Percentiles rank a stretch among this genome's conserved stretches.
Conservation (phyloP, 1,140 invertebrate genomes). For the Ylistrum balloti region DNA sequence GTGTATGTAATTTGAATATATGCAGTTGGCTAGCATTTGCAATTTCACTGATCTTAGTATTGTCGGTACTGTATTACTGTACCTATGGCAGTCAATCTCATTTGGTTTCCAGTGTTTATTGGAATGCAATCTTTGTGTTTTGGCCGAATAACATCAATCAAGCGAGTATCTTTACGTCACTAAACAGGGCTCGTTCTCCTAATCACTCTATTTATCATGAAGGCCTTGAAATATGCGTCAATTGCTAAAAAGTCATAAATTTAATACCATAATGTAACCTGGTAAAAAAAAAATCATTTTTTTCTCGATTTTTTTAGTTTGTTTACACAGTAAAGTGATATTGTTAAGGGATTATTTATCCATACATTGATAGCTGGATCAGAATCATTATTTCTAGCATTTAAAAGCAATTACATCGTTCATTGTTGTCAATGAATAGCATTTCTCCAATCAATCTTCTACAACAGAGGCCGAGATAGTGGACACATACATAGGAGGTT, state of each 20-base stretch:
- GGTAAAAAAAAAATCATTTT: conserved; percentile 1
- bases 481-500: background rate
- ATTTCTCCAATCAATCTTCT: background rate
- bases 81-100: background rate
- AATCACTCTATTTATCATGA: conserved; percentile 19
- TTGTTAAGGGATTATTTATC: conserved; percentile 29
- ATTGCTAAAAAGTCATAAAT: background rate
- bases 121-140: background rate
- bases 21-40: conserved; percentile 23
- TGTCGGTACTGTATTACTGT: background rate
- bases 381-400: background rate
- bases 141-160: background rate
- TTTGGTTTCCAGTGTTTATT: background rate
- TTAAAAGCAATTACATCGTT: conserved; percentile 25
- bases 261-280: conserved; percentile 7
- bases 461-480: background rate
- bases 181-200: background rate
- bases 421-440: background rate
- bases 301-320: background rate
- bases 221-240: background rate
- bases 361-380: background rate
- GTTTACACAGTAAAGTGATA: conserved; percentile 29
- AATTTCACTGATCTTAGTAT: background rate
- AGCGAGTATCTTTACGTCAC: background rate
- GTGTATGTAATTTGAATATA: conserved; percentile 7